Evolutionary conservation across 2,888 invertebrate genomes (phyloP), one percentile per base, ranked within the genome.

Genomic region (Drosophila maculinotata): DNA sequence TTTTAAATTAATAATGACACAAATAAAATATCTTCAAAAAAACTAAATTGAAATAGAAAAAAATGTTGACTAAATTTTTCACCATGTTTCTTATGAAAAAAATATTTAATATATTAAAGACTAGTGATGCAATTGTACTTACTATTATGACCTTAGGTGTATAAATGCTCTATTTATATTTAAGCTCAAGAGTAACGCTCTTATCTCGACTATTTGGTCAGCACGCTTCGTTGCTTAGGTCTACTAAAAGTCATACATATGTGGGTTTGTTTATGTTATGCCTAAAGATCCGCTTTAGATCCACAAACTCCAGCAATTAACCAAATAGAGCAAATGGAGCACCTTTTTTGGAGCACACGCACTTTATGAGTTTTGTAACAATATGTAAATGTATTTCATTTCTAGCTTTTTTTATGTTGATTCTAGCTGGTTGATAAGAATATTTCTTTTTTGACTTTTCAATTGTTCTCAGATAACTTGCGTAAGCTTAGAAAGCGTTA

Each of bases 151-250:
- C n/a, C n/a, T n/a, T n/a, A n/a, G n/a, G n/a, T n/a, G n/a, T n/a
- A n/a, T n/a, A n/a, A n/a, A n/a, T n/a, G n/a, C n/a, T n/a, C n/a
- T n/a, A n/a, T n/a, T n/a, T 30, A 12, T 6, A 25, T n/a, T 3
- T n/a, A 17, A n/a, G 28, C 25, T 14, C 14, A 26, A 42, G 36
- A 36, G 33, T 5, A 17, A n/a, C 1, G 20, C 48, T 44, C 65
- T 76, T 76, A 76, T 76, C 76, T 47, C 52, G 1, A 6, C 36
- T 28, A 52, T 73, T 77, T 69, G 60, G 73, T 76, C 78, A 62
- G 28, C 44, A 69, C 59, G 76, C 69, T 69, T 62, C 45, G 78
- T 33, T 76, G 77, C 48, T n/a, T 45, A 23, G 35, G 25, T 38
- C 12, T 33, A 41, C 39, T 7, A 20, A 26, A 20, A 28, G 20